A percentile compares a stretch with the other conserved stretches of the same genome.
These are phyloP conservation scores for Oryzias melastigma DNA, from an alignment of 2,113 vertebrate genomes.

Conservation along the genomic window DNA sequence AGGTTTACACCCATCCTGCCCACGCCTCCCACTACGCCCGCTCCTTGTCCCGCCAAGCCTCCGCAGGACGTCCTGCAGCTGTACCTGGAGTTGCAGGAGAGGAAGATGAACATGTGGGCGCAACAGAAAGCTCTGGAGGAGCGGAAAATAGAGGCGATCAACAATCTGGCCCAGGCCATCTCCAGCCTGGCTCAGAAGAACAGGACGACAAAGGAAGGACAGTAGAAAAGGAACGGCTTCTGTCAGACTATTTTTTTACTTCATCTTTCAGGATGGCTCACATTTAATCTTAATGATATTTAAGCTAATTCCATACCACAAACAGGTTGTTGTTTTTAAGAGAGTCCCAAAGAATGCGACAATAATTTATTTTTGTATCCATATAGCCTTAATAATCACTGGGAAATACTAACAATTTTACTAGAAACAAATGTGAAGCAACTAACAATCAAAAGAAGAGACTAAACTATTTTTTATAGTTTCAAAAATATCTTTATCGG, in stretches of 20 bases:
- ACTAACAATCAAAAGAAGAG: too few relatives aligned
- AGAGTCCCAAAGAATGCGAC: too few relatives aligned
- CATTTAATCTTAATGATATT: too few relatives aligned
- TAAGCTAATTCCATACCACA: too few relatives aligned
- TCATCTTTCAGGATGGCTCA: too few relatives aligned
- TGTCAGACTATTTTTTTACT: background rate
- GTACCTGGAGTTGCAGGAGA: constrained; percentile 81
- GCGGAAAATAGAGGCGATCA: constrained; percentile 79
- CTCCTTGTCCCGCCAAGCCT: constrained; percentile 46
- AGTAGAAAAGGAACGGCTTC: background rate
- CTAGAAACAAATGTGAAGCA: too few relatives aligned
- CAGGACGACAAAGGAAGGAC: constrained; percentile 43
- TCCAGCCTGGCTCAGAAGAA: constrained; percentile 70
- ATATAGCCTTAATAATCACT: too few relatives aligned
- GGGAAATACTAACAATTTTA: too few relatives aligned
- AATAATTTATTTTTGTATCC: too few relatives aligned
- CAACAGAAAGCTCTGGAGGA: constrained; percentile 79
- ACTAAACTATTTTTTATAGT: too few relatives aligned
- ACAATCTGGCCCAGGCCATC: constrained; percentile 79
- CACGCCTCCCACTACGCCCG: constrained; percentile 41
- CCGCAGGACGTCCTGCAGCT: constrained; percentile 77
- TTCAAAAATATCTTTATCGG: too few relatives aligned
- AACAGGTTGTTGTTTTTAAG: too few relatives aligned
- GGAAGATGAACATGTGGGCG: constrained; percentile 81
- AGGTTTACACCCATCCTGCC: constrained; percentile 76